phyloP scores from a whole-genome alignment of 1,140 invertebrate genomes.

The Tetragonula clypearis region DNA sequence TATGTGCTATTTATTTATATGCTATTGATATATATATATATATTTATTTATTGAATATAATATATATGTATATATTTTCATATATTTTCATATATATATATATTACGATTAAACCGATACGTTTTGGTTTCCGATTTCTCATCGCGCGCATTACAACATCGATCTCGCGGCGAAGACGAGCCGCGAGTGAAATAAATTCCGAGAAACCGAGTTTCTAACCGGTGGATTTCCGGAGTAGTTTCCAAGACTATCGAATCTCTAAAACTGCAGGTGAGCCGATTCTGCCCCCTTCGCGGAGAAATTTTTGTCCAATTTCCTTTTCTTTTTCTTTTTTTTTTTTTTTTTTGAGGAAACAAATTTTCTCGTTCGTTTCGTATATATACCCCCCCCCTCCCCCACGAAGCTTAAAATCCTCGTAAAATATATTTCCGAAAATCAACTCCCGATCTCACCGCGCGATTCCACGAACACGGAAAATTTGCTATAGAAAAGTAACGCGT shows the following conservation, averaged over 20 bases:
- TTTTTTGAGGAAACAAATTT: no score
- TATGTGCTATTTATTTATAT: no score
- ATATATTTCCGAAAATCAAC: no score
- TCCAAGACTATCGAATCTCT: background rate
- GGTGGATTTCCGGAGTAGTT: background rate
- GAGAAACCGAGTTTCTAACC: slow-evolving; percentile 23
- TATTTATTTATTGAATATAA: no score
- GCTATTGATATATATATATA: no score
- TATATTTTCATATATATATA: background rate
- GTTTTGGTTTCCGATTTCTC: background rate
- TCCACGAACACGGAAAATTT: background rate
- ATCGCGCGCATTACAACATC: background rate
- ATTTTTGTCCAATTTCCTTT: slow-evolving; percentile 11
- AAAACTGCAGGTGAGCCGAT: slow-evolving; percentile 1
- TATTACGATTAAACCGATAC: slow-evolving; percentile 28
- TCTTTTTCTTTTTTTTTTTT: background rate
- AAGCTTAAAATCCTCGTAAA: no score
- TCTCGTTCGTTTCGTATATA: no score
- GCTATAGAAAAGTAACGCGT: background rate
- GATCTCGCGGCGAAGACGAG: background rate
- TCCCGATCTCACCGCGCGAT: no score
- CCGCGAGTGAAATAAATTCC: slow-evolving; percentile 16
- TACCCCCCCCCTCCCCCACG: no score
- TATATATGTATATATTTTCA: no score
- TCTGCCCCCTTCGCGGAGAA: background rate